A percentile compares a stretch with the other conserved stretches of the same genome.
phyloP scores from a whole-genome alignment of 1,140 invertebrate species.

The Proales similis region DNA sequence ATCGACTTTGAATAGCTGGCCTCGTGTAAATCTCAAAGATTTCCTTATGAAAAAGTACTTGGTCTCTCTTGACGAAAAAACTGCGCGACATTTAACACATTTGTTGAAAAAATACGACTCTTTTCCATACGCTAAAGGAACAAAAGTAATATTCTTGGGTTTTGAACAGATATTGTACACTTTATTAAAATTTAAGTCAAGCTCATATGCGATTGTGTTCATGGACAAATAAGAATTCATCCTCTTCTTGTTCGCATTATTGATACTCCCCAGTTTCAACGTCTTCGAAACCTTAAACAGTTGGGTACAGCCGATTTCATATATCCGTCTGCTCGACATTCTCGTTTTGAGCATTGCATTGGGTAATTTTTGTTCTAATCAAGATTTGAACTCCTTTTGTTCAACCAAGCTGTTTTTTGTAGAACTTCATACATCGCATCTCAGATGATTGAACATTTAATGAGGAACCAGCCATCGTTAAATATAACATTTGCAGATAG shows the following conservation, averaged over 20 bases:
- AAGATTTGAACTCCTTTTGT: not conserved
- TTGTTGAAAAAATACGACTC: too few relatives aligned
- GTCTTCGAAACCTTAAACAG: constrained; percentile 59
- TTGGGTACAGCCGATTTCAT: constrained; percentile 57
- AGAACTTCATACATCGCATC: constrained; percentile 54
- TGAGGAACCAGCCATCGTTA: constrained; percentile 52
- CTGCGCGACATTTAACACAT: too few relatives aligned
- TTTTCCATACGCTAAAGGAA: too few relatives aligned
- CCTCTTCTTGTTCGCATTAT: constrained; percentile 57
- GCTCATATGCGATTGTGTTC: not conserved
- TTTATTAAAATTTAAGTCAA: too few relatives aligned
- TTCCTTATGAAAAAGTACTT: too few relatives aligned
- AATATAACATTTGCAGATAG: constrained; percentile 52
- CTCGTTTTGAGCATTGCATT: constrained; percentile 61
- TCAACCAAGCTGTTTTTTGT: constrained; percentile 23
- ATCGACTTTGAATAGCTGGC: too few relatives aligned
- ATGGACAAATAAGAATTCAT: constrained; percentile 31
- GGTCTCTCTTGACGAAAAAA: too few relatives aligned
- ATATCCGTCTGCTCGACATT: constrained; percentile 58
- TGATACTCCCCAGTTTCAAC: constrained; percentile 61
- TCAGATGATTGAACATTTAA: constrained; percentile 46
- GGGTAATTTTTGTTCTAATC: constrained; percentile 53
- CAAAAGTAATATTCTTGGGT: too few relatives aligned
- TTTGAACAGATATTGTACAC: too few relatives aligned
- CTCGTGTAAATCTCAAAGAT: too few relatives aligned